phyloP scores from a whole-genome alignment of 2,797 vertebrate genomes.

The Zenarchopterus dispar region DNA sequence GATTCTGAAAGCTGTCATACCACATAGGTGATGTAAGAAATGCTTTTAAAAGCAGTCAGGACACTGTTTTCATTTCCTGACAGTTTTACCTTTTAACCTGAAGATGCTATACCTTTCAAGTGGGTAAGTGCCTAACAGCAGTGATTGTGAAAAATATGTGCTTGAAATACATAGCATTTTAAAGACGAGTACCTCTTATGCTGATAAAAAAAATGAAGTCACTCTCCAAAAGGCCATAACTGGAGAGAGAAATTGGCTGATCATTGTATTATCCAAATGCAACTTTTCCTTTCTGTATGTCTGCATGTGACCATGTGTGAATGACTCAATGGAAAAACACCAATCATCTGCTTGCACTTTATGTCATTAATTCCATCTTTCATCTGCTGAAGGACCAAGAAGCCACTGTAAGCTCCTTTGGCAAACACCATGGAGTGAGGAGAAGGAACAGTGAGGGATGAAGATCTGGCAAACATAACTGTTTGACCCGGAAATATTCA shows the following conservation, averaged over 20 bases:
- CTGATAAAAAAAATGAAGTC: conserved; percentile 10
- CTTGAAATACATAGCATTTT: conserved; percentile 10
- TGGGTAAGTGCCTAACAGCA: conserved; percentile 25
- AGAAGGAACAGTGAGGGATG: conserved; percentile 33
- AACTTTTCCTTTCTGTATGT: conserved; percentile 24
- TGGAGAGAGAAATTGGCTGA: conserved; percentile 26
- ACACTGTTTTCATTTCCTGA: conserved; percentile 54
- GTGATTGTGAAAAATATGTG: conserved; percentile 21
- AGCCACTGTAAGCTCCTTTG: conserved; percentile 62
- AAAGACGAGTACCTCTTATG: conserved; percentile 3
- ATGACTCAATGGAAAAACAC: conserved; percentile 51
- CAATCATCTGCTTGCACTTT: conserved; percentile 31
- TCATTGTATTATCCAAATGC: conserved; percentile 32
- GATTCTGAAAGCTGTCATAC: conserved; percentile 41
- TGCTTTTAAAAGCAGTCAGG: conserved; percentile 48
- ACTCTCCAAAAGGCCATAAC: conserved; percentile 33
- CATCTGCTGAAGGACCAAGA: conserved; percentile 40
- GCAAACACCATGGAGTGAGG: conserved; percentile 56
- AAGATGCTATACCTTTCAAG: conserved; percentile 22
- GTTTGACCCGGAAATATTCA: conserved; percentile 78
- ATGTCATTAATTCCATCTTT: conserved; percentile 61
- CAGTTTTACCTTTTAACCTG: conserved; percentile 45
- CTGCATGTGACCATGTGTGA: conserved; percentile 12
- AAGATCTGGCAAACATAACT: conserved; percentile 69
- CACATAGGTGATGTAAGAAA: conserved; percentile 42